Conservation (phyloP, 2,113 vertebrate genomes). For the Mionectes macconnelli region DNA sequence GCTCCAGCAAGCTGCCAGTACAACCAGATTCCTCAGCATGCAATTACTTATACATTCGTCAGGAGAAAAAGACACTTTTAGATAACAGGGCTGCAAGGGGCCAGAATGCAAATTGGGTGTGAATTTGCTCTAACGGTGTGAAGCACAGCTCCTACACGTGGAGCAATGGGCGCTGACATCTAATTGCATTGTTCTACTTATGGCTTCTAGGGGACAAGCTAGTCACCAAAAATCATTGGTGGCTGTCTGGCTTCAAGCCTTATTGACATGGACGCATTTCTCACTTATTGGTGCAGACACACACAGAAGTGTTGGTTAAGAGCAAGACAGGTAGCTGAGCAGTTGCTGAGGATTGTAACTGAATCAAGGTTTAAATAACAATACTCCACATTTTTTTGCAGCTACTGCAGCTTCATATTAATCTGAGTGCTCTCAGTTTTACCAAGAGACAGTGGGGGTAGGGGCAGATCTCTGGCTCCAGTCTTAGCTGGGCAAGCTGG, state of each 20-base stretch:
- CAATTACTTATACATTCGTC: not conserved
- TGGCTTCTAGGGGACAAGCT: not conserved
- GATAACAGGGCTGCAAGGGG: not conserved
- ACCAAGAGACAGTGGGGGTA: not conserved
- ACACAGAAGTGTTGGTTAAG: not conserved
- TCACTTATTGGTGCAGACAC: not conserved
- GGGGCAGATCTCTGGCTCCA: not conserved
- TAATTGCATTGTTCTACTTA: not conserved
- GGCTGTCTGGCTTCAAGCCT: not conserved
- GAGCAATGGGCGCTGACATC: not conserved
- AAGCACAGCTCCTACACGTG: not conserved
- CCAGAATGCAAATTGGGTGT: conserved; percentile 13
- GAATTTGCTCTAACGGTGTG: not conserved
- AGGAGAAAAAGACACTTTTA: not conserved
- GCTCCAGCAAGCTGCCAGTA: not conserved
- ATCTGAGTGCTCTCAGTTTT: not conserved
- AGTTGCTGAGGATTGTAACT: not conserved
- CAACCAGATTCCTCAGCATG: not conserved
- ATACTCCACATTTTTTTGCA: not conserved
- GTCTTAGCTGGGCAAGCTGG: not conserved
- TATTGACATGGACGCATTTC: not conserved
- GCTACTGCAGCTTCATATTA: not conserved
- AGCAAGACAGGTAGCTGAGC: not conserved
- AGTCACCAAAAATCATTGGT: not conserved
- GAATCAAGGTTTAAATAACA: not conserved